Evolutionary conservation across 2,113 vertebrate genomes (phyloP), one percentile per base, ranked within the genome.

Genomic region (Pelecanoides urinatrix): DNA sequence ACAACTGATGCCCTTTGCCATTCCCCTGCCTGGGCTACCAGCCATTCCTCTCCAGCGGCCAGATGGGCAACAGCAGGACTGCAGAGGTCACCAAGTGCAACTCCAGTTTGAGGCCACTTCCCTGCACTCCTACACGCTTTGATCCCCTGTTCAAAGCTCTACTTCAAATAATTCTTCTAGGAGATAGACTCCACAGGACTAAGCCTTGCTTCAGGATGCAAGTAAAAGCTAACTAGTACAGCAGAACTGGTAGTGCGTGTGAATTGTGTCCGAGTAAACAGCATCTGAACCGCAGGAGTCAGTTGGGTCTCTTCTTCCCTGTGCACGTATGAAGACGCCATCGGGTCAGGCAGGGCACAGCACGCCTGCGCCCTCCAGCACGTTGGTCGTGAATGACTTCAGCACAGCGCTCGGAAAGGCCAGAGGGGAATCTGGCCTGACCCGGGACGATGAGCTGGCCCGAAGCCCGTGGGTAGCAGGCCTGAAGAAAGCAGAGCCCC

Each of bases 261-360:
- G 30, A 18, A 2, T 1, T 2, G 47, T 4, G 40, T 10, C 42
- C 1, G 8, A 52, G 49, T 10, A 10, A 40, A 21, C 32, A 18
- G 76, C 62, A 13, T 4, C 38, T 30, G n/a, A 38, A 11, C 27
- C 0, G 1, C 34, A 7, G 40, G 18, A 20, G 7, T 14, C 8
- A 14, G 47, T 1, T 2, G 3, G 2, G 2, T 16, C 50, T 30
- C 25, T 5, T 6, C 52, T n/a, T 32, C 61, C 40, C 53, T 7
- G 2, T 1, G 6, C 13, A 4, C 1, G 7, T 0, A 6, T 7
- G 34, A 27, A 23, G 7, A 4, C 45, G 30, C 12, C 3, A 4
- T 5, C 20, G 4, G n/a, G 45, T 2, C 52, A 36, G 25, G 21
- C 4, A 5, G 26, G 1, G 18, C 26, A 1, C 36, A 18, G 62